Base-by-base conservation (phyloP, 2,113 vertebrate genomes). In the Uropsilus gracilis region DNA sequence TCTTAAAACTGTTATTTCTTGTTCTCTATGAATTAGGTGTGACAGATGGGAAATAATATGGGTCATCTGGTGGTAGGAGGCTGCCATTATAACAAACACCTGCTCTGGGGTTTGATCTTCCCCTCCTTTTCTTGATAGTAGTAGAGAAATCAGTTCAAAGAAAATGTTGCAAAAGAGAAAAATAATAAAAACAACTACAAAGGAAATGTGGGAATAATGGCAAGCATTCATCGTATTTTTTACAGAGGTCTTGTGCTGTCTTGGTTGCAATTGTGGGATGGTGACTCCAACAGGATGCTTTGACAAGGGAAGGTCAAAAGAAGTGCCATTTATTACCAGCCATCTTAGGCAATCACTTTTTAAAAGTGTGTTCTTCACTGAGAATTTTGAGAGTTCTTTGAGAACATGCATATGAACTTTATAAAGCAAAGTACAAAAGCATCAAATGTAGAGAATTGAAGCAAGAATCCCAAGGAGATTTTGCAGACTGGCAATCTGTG, bases 41-140 rank as follows among this genome's bases (percentile, higher is more conserved):
- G 98, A 96, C 96, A 98, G 97, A 98, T 98, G 97, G 96, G 66
- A 86, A 73, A 84, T 90, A 96, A 98, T 96, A 93, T 93, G 97
- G 98, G 97, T 98, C 97, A 97, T 92, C 96, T 97, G 95, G 95
- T 48, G 87, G 94, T 94, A 95, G 88, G 94, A 93, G 89, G 72
- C 80, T 55, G 83, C 86, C 91, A 91, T 95, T 91, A 92, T 86
- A 55, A n/a, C 72, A 95, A 96, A 93, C 94, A 97, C 85, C 97
- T 96, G 95, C 28, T 97, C 95, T 89, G 77, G 69, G 57, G 32
- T 61, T 26, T 76, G 30, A 6, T 50, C 12, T 30, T 55, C 18
- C 76, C 32, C 61, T 11, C 13, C 46, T 78, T 18, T 6, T 89
- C 80, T 61, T 94, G 57, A 59, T 39, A 91, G 75, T 95, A 84